Base-by-base conservation (phyloP, 2,888 invertebrate species). In the Anaspis maculata region DNA sequence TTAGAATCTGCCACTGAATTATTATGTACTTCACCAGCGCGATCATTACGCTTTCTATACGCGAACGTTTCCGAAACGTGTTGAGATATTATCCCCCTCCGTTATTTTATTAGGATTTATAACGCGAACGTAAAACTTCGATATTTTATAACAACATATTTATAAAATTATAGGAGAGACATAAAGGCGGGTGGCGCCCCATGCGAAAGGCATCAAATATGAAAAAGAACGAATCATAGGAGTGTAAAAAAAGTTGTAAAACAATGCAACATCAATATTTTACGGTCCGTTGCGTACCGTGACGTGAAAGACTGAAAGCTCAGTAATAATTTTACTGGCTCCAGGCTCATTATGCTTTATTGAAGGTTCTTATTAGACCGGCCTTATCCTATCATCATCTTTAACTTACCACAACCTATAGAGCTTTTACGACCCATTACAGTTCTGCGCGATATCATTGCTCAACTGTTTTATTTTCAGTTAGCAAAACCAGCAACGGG, bases 221-320 rank as follows among this genome's bases (percentile, higher is more conserved):
- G 28, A 25, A 28, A 30, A 34, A 15, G 25, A 12, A 34, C 21
- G 27, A 36, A 36, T 37, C 32, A 24, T 28, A 31, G 24, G 29
- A 10, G 28, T 13, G 32, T 37, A 37, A 37, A 37, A 32, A 32
- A 19, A 31, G 36, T 37, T 37, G 25, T 37, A 32, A 32, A 37
- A 37, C 27, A 30, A 31, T 31, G 27, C 14, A 23, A 22, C 27
- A 31, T 36, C 36, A 31, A 27, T 36, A 27, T 36, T 36, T 36
- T 36, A 36, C 26, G 15, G 22, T 29, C 34, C 13, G 13, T 12
- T 28, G 15, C 30, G 15, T 13, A 19, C 12, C 12, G 21, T 15
- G n/a, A n/a, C n/a, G n/a, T n/a, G n/a, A 32, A 14, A 12, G 16
- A 26, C 13, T 36, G 27, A 26, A 36, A 36, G 31, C 36, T 26